phyloP scores from a whole-genome alignment of 37 sponge, comb jelly and placozoan species.

The Dysidea cf. avara region DNA sequence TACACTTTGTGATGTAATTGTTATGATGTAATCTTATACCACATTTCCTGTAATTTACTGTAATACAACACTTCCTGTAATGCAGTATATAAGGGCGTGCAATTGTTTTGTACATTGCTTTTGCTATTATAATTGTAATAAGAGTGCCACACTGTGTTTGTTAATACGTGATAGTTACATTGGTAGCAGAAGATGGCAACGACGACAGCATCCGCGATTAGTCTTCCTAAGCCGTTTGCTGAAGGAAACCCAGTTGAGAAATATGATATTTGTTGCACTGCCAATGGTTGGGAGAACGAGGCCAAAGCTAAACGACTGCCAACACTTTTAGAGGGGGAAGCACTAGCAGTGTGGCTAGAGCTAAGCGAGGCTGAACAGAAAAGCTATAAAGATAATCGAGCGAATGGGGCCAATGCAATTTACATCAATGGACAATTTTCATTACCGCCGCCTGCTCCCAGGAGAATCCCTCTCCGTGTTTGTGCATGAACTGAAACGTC shows the following conservation, averaged over 20 bases:
- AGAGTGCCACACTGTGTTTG: slow-evolving; percentile 8
- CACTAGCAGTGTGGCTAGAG: not conserved
- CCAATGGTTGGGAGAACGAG: slow-evolving; percentile 1
- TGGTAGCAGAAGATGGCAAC: no score
- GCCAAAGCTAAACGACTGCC: not conserved
- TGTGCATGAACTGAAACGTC: no score
- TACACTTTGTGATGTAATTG: no score
- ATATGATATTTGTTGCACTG: not conserved
- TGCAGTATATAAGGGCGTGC: no score
- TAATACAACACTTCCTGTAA: no score
- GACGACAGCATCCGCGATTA: not conserved
- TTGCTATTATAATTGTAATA: no score
- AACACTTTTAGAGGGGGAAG: not conserved
- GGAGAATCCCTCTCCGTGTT: not conserved
- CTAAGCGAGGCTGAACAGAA: not conserved
- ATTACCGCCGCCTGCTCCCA: not conserved
- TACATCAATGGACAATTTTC: no score
- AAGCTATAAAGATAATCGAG: not conserved
- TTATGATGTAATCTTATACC: no score
- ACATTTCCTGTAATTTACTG: no score
- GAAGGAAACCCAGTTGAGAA: not conserved
- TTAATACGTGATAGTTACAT: no score
- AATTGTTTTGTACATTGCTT: no score
- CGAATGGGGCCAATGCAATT: no score
- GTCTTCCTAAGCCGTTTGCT: not conserved